Evolutionary conservation across 1,140 invertebrate genomes (phyloP), one percentile per base, ranked within the genome.

Genomic region (Drosophila athabasca): DNA sequence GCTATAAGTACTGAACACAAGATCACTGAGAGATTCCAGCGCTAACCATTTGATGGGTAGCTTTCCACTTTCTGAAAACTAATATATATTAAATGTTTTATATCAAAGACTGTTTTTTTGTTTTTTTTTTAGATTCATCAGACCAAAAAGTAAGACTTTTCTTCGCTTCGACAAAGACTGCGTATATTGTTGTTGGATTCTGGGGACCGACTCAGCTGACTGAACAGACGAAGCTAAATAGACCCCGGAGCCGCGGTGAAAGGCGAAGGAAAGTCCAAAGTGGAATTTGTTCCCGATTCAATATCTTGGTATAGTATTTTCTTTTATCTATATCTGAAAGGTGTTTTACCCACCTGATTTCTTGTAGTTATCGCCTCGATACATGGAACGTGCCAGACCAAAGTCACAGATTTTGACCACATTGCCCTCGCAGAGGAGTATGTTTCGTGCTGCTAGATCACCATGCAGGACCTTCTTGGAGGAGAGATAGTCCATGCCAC

Each of bases 321-420:
- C 24, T 26, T 6, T 26, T 26, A 26, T 26, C 24, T 26, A 5
- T 26, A 26, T 26, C 24, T 26, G 24, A 26, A 24, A 3, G 24
- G 24, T 24, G 24, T 4, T 26, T 26, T 26, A 26, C 70, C 97
- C 95, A 69, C 96, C 96, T 79, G 96, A 95, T 91, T 99, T 99
- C 83, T 96, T 95, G 87, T 99, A 99, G 93, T 98, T 98, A 75
- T 97, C 96, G 53, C 95, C 95, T 77, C 98, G 96, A 72, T 97
- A 96, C 93, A 99, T 96, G 72, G 97, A 97, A 90, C 97, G 95
- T 0, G 98, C 97, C n/a, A 99, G 92, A 15, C 98, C 98, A 93
- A 99, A 99, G 91, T 99, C 98, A 66, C 97, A 98, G 73, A 99
- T 99, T 92, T 99, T 99, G 0, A 97, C 95, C 0, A 97, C 92